A percentile compares a stretch with the other conserved stretches of the same genome.
Evolutionary conservation across 2,113 vertebrate species (phyloP).

Genomic region (Casuarius casuarius): DNA sequence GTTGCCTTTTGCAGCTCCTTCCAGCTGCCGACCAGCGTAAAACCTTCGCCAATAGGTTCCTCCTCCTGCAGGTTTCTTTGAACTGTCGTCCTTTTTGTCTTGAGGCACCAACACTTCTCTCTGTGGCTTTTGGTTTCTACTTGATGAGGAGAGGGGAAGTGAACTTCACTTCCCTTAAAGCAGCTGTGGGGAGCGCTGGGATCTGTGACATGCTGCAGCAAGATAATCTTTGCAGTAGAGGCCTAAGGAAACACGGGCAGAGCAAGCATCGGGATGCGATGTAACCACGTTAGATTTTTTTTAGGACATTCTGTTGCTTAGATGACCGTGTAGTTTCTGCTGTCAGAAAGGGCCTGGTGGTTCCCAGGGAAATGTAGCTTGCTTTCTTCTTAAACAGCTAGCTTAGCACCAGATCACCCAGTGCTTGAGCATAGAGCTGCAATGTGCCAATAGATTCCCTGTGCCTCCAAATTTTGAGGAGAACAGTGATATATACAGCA

Average conservation of each 20-base stretch:
- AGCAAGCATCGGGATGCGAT: not conserved
- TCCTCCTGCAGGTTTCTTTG: not conserved
- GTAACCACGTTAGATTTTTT: not conserved
- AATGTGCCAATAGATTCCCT: not conserved
- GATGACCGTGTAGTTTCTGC: not conserved
- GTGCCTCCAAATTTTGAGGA: not conserved
- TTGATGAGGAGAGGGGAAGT: not conserved
- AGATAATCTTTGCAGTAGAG: not conserved
- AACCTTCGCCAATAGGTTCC: not conserved
- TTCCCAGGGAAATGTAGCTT: not conserved
- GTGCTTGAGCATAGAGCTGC: not conserved
- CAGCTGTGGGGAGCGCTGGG: fast-evolving
- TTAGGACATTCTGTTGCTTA: not conserved
- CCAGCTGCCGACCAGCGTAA: not conserved
- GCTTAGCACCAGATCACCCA: not conserved
- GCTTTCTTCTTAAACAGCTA: not conserved
- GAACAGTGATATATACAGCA: not conserved
- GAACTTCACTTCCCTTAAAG: not conserved
- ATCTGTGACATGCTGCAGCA: not conserved
- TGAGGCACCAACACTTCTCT: not conserved
- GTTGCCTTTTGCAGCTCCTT: not conserved
- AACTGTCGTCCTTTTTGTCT: not conserved
- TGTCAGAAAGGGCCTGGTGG: not conserved
- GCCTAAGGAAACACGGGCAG: not conserved
- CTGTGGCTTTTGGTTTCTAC: not conserved